These are phyloP conservation scores for Plutomurus gul DNA, from an alignment of 1,140 invertebrate genomes.

Conservation along the genomic window DNA sequence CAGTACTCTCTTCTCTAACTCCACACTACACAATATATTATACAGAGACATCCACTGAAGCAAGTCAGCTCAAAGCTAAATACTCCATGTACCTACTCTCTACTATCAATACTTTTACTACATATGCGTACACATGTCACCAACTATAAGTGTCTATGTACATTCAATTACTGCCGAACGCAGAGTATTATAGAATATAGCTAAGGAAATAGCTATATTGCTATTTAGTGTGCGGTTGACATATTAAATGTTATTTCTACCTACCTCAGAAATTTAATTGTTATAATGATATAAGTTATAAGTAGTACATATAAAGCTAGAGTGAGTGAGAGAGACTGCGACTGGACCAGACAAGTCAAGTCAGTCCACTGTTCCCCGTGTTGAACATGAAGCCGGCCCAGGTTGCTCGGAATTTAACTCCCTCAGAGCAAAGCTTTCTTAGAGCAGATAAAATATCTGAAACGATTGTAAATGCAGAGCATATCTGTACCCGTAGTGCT, in stretches of 20 bases:
- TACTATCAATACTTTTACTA: not conserved
- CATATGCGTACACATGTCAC: not conserved
- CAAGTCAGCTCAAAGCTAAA: not conserved
- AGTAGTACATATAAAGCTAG: too few relatives aligned
- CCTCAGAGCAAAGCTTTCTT: not conserved
- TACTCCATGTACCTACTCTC: not conserved
- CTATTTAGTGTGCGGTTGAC: too few relatives aligned
- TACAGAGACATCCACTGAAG: not conserved
- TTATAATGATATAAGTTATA: too few relatives aligned
- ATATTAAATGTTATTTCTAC: too few relatives aligned
- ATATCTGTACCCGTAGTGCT: not conserved
- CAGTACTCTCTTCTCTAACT: not conserved
- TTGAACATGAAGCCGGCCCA: not conserved
- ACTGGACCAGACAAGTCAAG: too few relatives aligned
- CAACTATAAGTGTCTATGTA: not conserved
- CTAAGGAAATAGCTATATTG: too few relatives aligned
- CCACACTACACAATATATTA: not conserved
- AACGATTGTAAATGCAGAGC: conserved; percentile 16
- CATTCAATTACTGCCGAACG: too few relatives aligned
- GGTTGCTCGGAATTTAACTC: conserved; percentile 10
- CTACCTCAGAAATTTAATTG: too few relatives aligned
- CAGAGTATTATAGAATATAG: too few relatives aligned
- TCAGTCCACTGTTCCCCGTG: not conserved
- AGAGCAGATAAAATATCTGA: conserved; percentile 10
- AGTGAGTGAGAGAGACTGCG: too few relatives aligned